Evolutionary conservation across 2,797 vertebrate genomes (phyloP).

Genomic region (Helarctos malayanus): DNA sequence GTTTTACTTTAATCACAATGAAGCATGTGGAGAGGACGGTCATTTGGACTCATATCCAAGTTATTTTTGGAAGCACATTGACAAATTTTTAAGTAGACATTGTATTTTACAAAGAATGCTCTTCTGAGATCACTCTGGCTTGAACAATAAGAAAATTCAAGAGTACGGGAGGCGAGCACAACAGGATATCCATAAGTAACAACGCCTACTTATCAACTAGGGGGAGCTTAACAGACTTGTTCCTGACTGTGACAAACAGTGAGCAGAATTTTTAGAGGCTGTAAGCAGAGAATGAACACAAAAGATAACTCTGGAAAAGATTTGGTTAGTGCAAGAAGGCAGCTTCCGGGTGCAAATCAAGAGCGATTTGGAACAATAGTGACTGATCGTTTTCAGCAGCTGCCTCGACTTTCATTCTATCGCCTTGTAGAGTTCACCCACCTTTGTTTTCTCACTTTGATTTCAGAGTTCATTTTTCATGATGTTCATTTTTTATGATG

Average conservation of each 20-base stretch:
- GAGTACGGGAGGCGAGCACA: conserved; percentile 85
- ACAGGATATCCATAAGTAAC: conserved; percentile 89
- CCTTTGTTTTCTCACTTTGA: conserved; percentile 88
- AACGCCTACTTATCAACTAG: conserved; percentile 88
- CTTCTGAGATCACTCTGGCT: conserved; percentile 87
- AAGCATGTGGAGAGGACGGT: conserved; percentile 74
- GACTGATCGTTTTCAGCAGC: conserved; percentile 85
- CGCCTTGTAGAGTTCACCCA: conserved; percentile 83
- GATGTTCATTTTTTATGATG: conserved; percentile 87
- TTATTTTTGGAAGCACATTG: conserved; percentile 88
- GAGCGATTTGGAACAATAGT: conserved; percentile 86
- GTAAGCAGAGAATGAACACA: conserved; percentile 82
- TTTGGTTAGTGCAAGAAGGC: conserved; percentile 49
- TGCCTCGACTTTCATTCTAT: conserved; percentile 82
- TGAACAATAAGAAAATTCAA: conserved; percentile 90
- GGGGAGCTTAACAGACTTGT: conserved; percentile 84
- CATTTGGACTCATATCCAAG: conserved; percentile 84
- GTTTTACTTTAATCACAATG: conserved; percentile 80
- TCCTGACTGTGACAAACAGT: conserved; percentile 86
- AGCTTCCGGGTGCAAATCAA: conserved; percentile 83
- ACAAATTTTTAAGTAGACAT: conserved; percentile 87
- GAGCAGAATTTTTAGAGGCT: conserved; percentile 87
- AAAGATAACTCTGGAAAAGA: conserved; percentile 80
- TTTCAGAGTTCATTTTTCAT: conserved; percentile 88
- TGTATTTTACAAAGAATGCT: conserved; percentile 86